phyloP scores from a whole-genome alignment of 2,888 invertebrate species.

The Nomada ferruginata region DNA sequence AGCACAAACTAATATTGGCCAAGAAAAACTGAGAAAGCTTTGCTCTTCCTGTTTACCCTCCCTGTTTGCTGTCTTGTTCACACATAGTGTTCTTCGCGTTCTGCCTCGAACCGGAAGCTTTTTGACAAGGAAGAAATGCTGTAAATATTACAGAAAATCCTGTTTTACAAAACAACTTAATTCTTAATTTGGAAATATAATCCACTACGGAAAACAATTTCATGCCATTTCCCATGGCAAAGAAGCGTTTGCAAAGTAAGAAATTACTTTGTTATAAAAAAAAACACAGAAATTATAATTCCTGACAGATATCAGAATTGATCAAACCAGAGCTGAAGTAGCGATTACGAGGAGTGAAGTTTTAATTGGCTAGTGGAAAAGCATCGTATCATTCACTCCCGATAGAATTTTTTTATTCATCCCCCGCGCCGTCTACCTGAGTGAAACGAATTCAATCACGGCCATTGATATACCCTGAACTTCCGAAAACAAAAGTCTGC shows the following conservation, averaged over 20 bases:
- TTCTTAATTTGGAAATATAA: neutral
- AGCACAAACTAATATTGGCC: conserved; percentile 41
- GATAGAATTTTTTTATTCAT: conserved; percentile 1
- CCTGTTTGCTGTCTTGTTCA: conserved; percentile 40
- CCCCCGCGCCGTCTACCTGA: too few species aligned
- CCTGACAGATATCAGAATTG: neutral
- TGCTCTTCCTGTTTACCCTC: conserved; percentile 4
- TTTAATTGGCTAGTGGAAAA: conserved; percentile 13
- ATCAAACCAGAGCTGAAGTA: neutral
- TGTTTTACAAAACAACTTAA: neutral
- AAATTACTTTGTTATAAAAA: neutral
- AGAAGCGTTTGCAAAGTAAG: neutral
- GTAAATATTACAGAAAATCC: conserved; percentile 52
- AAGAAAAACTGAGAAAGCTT: conserved; percentile 24
- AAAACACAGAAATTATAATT: neutral
- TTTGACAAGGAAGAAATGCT: conserved; percentile 37
- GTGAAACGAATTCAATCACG: neutral
- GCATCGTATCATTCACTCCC: neutral
- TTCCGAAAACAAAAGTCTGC: neutral
- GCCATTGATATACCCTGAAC: conserved; percentile 1
- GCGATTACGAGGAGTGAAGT: conserved; percentile 1
- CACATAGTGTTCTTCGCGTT: conserved; percentile 31
- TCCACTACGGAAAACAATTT: too few species aligned
- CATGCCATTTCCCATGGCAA: neutral
- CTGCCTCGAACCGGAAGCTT: conserved; percentile 22